Evolutionary conservation across 1,140 invertebrate genomes (phyloP).

Genomic region (Mercenaria mercenaria): DNA sequence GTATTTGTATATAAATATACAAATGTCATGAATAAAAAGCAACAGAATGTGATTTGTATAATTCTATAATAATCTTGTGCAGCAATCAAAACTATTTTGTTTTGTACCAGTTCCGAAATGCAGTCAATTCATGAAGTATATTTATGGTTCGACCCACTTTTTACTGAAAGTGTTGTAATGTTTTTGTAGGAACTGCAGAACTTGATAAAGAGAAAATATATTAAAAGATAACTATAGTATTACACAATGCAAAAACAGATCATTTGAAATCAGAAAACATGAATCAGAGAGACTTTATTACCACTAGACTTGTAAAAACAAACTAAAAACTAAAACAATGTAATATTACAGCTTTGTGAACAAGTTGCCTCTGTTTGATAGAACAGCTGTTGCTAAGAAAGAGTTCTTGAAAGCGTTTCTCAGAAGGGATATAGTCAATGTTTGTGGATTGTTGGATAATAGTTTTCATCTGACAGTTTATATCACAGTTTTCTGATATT

Average conservation of each 20-base stretch:
- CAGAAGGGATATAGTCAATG: no score
- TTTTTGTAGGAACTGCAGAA: neutral
- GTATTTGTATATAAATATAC: no score
- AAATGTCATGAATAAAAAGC: no score
- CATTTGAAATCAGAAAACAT: neutral
- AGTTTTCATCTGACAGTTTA: no score
- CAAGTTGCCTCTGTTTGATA: neutral
- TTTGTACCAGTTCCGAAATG: no score
- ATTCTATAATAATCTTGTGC: no score
- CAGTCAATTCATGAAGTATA: no score
- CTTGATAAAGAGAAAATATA: neutral
- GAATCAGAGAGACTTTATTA: neutral
- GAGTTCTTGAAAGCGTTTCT: neutral
- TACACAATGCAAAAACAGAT: neutral
- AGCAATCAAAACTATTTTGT: no score
- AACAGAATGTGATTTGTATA: no score
- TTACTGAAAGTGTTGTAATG: neutral
- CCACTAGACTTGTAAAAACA: neutral
- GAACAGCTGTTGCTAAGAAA: neutral
- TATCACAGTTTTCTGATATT: no score
- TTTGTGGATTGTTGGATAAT: no score
- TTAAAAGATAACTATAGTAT: no score
- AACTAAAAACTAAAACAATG: neutral
- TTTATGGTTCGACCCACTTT: neutral
- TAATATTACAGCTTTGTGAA: neutral